A percentile compares a stretch with the other conserved stretches of the same genome.
These are phyloP conservation scores for Campoletis sonorensis DNA, from an alignment of 1,140 invertebrate genomes.

Conservation along the genomic window DNA sequence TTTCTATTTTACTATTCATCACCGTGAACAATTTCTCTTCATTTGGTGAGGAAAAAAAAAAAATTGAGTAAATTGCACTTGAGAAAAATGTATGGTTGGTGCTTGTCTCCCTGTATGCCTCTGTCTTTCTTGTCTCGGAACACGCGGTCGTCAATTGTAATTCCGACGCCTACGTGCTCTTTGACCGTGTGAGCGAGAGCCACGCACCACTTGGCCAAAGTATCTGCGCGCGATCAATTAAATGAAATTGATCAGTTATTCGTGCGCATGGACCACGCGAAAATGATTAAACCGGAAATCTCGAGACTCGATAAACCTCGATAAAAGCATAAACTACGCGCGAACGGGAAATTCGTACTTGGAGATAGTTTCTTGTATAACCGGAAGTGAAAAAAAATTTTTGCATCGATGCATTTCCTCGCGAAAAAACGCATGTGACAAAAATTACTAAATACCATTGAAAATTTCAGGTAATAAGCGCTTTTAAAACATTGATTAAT, in stretches of 20 bases:
- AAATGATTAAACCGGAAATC: background rate
- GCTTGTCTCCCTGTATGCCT: background rate
- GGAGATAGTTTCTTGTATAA: no score
- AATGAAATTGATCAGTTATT: conserved; percentile 3
- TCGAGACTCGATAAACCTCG: background rate
- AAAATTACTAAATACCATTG: no score
- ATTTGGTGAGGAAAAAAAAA: no score
- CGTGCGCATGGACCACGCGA: background rate
- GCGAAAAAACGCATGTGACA: no score
- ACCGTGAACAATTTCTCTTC: background rate
- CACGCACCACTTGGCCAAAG: background rate
- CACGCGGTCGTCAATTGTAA: conserved; percentile 7
- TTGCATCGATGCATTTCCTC: no score
- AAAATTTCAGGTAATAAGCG: no score
- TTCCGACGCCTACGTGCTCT: conserved; percentile 26
- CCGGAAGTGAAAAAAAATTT: no score
- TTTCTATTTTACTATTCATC: no score
- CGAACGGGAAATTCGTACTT: no score
- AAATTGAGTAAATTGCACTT: no score
- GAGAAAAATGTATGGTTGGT: background rate
- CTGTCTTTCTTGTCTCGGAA: background rate
- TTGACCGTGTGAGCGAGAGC: conserved; percentile 5
- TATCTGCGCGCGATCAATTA: background rate
- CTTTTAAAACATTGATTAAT: no score
- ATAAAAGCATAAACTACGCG: background rate